phyloP scores from a whole-genome alignment of 2,888 invertebrate species.

The Epinotia bilunana region DNA sequence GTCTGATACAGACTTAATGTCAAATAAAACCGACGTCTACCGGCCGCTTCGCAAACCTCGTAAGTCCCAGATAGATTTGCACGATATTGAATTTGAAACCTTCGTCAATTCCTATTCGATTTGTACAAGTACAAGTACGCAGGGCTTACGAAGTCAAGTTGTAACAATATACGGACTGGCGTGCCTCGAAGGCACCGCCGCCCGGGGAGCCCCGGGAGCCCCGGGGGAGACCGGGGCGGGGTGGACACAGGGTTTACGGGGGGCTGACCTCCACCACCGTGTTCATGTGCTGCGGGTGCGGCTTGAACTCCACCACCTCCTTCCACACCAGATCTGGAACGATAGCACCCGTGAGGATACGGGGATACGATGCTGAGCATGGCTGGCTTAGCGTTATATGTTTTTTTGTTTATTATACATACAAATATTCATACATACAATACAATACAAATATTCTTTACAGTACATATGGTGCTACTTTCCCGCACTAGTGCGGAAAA shows the following conservation, averaged over 20 bases:
- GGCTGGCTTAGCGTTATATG: background rate
- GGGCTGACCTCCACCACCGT: slow-evolving; percentile 78
- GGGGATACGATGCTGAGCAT: background rate
- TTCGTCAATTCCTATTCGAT: no score
- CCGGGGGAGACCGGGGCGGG: no score
- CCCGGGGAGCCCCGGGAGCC: no score
- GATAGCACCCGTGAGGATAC: background rate
- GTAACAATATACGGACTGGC: background rate
- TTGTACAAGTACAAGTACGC: no score
- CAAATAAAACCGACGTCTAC: background rate
- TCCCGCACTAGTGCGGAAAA: no score
- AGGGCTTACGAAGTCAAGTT: background rate
- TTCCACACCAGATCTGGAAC: slow-evolving; percentile 91
- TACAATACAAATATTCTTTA: no score
- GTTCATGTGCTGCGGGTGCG: slow-evolving; percentile 84
- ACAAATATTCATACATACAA: no score
- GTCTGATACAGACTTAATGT: no score
- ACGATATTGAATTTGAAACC: no score
- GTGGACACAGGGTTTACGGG: slow-evolving; percentile 56
- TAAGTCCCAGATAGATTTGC: no score
- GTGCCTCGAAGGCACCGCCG: background rate
- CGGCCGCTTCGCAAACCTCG: background rate
- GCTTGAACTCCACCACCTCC: slow-evolving; percentile 91
- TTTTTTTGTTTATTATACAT: no score
- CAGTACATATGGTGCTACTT: no score